Conservation (phyloP, 2,888 invertebrate species). For the Sarcophaga caerulescens region DNA sequence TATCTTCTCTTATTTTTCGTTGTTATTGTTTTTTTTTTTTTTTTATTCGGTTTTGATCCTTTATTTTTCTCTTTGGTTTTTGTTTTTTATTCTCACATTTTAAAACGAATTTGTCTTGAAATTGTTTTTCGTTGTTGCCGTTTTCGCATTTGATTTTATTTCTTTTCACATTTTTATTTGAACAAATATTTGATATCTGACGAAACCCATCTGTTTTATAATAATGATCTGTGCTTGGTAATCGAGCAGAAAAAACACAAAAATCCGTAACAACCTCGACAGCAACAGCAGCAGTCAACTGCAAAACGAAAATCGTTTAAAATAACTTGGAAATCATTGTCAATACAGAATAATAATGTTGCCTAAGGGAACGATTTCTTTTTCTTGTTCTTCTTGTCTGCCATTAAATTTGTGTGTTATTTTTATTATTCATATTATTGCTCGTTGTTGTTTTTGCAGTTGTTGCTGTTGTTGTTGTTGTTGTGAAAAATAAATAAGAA, state of each 20-base stretch:
- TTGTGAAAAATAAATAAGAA: neutral
- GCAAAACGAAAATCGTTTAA: slow-evolving; percentile 18
- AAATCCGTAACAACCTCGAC: neutral
- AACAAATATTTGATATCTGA: slow-evolving; percentile 39
- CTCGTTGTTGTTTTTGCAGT: neutral
- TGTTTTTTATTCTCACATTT: neutral
- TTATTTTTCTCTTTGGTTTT: neutral
- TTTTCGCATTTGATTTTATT: slow-evolving; percentile 36
- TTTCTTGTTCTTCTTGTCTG: slow-evolving; percentile 67
- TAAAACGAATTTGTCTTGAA: slow-evolving; percentile 17
- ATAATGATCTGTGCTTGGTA: slow-evolving; percentile 42
- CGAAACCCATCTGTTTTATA: slow-evolving; percentile 42
- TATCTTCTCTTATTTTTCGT: neutral
- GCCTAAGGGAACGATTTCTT: slow-evolving; percentile 69
- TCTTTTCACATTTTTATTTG: slow-evolving; percentile 35
- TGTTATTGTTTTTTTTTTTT: neutral
- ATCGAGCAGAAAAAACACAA: neutral
- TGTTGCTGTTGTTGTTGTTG: neutral
- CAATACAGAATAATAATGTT: slow-evolving; percentile 67
- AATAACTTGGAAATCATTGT: slow-evolving; percentile 66
- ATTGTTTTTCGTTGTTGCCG: slow-evolving; percentile 36
- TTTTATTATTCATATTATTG: slow-evolving; percentile 31
- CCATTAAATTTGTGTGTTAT: slow-evolving; percentile 63
- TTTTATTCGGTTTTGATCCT: neutral
- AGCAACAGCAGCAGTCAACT: slow-evolving; percentile 2